phyloP scores from a whole-genome alignment of 2,113 vertebrate species.

The Calonectris borealis region DNA sequence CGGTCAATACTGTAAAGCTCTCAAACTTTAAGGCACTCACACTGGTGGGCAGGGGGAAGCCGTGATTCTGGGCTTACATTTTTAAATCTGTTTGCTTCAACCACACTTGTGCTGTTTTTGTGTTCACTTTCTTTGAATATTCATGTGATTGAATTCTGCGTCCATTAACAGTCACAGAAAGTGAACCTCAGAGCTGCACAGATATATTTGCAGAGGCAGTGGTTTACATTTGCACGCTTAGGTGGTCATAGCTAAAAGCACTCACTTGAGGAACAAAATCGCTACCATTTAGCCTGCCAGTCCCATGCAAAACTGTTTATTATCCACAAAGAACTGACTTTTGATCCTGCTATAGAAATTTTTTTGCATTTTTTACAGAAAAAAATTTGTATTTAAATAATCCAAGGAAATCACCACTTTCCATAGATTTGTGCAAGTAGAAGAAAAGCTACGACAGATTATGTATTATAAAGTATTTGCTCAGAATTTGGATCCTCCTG shows the following conservation, averaged over 20 bases:
- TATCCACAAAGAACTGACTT: conserved; percentile 10
- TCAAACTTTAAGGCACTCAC: not conserved
- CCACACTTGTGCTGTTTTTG: conserved; percentile 23
- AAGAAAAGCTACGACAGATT: conserved; percentile 8
- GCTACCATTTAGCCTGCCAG: not conserved
- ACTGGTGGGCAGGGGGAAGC: rapidly evolving
- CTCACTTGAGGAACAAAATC: conserved; percentile 5
- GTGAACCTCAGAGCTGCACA: conserved; percentile 26
- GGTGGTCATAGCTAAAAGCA: conserved; percentile 50
- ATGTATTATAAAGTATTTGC: not conserved
- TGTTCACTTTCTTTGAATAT: conserved; percentile 53
- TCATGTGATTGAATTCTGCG: conserved; percentile 34
- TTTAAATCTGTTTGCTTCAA: conserved; percentile 9
- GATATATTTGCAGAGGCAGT: not conserved
- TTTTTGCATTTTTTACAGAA: not conserved
- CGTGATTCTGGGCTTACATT: not conserved
- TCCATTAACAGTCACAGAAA: conserved; percentile 50
- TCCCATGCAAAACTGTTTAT: conserved; percentile 33
- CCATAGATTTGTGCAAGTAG: not conserved
- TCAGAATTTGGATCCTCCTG: conserved; percentile 14
- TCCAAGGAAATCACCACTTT: conserved; percentile 9
- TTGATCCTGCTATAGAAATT: not conserved
- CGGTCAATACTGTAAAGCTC: not conserved
- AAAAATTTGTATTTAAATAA: not conserved
- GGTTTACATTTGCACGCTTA: conserved; percentile 41